A percentile compares a stretch with the other conserved stretches of the same genome.
phyloP scores from a whole-genome alignment of 2,888 invertebrate species.

The Zygaena filipendulae region DNA sequence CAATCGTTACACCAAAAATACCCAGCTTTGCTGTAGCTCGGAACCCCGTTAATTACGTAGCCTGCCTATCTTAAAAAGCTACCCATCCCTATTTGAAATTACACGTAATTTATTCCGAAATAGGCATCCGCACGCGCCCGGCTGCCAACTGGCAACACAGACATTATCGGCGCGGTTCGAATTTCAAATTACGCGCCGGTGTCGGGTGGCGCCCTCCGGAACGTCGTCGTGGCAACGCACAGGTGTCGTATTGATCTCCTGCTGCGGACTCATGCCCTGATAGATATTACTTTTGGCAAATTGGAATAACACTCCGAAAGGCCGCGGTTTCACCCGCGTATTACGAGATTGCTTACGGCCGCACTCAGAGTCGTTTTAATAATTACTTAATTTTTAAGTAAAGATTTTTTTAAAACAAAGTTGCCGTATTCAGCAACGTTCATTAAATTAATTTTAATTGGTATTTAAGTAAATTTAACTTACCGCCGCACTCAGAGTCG shows the following conservation, averaged over 20 bases:
- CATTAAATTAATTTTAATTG: too few relatives aligned
- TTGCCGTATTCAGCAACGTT: too few relatives aligned
- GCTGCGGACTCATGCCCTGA: slow-evolving; percentile 22
- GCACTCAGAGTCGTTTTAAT: too few relatives aligned
- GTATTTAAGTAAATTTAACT: too few relatives aligned
- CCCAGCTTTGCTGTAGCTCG: too few relatives aligned
- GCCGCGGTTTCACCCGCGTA: neutral
- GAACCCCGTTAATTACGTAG: too few relatives aligned
- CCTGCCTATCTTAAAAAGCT: slow-evolving; percentile 23
- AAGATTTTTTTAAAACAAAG: too few relatives aligned
- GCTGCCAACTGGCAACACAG: slow-evolving; percentile 39
- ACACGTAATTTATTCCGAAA: slow-evolving; percentile 39
- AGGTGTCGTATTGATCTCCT: slow-evolving; percentile 60
- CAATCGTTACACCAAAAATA: too few relatives aligned
- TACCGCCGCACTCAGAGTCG: too few relatives aligned
- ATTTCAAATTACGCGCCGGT: slow-evolving; percentile 66
- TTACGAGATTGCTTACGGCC: too few relatives aligned
- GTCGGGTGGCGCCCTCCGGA: slow-evolving; percentile 58
- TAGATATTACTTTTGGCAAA: slow-evolving; percentile 28
- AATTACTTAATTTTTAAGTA: too few relatives aligned
- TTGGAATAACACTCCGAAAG: neutral
- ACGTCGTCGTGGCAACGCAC: slow-evolving; percentile 54
- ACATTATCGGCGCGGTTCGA: slow-evolving; percentile 60
- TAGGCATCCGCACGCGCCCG: slow-evolving; percentile 36
- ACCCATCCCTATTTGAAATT: slow-evolving; percentile 40